Percentiles rank a stretch among this genome's conserved stretches.
Conservation (phyloP, 2,797 vertebrate genomes). For the Aplochiton taeniatus region DNA sequence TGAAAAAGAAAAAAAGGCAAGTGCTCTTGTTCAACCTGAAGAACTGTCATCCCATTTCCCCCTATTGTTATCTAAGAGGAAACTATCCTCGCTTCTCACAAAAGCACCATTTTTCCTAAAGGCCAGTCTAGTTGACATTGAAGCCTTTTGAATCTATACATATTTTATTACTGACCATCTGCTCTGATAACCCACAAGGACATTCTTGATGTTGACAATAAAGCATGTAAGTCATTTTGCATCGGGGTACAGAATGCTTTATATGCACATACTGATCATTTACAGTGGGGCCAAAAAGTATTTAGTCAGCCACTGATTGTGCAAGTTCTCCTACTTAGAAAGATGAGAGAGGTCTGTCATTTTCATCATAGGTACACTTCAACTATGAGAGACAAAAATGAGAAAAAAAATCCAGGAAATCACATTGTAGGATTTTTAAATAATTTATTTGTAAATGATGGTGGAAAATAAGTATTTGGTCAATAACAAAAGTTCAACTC, state of each 20-base stretch:
- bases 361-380: no score
- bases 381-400: no score
- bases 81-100: slow-evolving; percentile 36
- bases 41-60: slow-evolving; percentile 35
- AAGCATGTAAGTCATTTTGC: slow-evolving; percentile 18
- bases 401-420: no score
- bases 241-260: background rate
- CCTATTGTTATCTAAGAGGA: slow-evolving; percentile 38
- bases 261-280: background rate
- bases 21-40: slow-evolving; percentile 38
- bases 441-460: no score
- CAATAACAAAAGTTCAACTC: no score
- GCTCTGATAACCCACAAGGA: slow-evolving; percentile 39
- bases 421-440: no score
- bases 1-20: slow-evolving; percentile 45
- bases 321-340: no score
- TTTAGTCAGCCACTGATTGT: no score
- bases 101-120: slow-evolving; percentile 25
- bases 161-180: slow-evolving; percentile 48
- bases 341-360: no score
- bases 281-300: no score
- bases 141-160: slow-evolving; percentile 43
- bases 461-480: no score
- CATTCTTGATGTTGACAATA: slow-evolving; percentile 36
- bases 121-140: slow-evolving; percentile 12